Base-by-base conservation (phyloP, 2,113 vertebrate genomes). In the Seriola quinqueradiata region DNA sequence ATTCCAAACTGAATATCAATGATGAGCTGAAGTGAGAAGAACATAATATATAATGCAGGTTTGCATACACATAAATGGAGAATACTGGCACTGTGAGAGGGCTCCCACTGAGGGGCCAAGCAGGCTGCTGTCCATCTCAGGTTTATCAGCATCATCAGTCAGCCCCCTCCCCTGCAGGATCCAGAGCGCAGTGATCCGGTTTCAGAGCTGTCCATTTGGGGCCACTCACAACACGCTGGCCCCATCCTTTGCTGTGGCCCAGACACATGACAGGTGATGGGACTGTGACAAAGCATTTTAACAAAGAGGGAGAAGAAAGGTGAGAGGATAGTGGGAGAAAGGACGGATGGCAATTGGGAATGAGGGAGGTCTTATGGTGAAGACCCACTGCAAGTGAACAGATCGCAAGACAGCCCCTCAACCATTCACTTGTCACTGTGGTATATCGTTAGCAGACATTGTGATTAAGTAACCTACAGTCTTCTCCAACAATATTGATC, bases 111-210 rank as follows among this genome's bases (percentile, higher is more conserved):
- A 65, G 57, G 25, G 32, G 60, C 59, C 8, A 3, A 66, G 36
- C 21, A 58, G 42, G 40, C 80, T 70, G 55, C 32, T 55, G 72
- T 81, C 79, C 68, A 81, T 81, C 81, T 88, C 68, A 60, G 57
- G 60, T 72, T 87, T 85, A 87, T 87, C 84, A 71, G 68, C 66
- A 36, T 55, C 66, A 50, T 88, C 81, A 69, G 61, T 75, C 57
- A 66, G 36, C 55, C 46, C n/a, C 40, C 59, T n/a, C 16, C 23
- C 59, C 48, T 3, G 48, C n/a, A 67, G 54, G 36, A 66, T 55
- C 55, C 48, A 36, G 38, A 77, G 48, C 4, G 1, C 34, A 78
- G 50, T 0, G 19, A 74, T 90, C 77, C 0, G 0, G 72, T 91
- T 91, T 92, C 89, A 88, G 71, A 82, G 55, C 57, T 21, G 50